These are phyloP conservation scores for Tragelaphus eurycerus DNA, from an alignment of 2,797 vertebrate genomes.

Conservation along the genomic window DNA sequence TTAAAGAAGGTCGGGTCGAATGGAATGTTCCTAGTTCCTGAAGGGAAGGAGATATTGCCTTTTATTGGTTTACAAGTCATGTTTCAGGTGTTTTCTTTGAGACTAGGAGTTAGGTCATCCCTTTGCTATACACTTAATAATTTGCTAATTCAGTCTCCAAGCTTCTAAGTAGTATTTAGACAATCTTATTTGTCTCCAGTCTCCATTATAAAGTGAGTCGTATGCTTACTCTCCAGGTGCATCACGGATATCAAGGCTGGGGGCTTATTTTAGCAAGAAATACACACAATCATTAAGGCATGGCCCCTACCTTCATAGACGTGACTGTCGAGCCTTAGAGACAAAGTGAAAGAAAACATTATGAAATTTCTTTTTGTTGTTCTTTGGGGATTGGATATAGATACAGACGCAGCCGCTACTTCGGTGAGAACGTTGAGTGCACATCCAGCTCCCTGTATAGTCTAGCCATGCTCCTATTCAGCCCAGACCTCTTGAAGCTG, in stretches of 20 bases:
- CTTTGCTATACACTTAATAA: background rate
- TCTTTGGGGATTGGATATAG: background rate
- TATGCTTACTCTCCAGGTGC: background rate
- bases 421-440: background rate
- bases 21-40: background rate
- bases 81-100: background rate
- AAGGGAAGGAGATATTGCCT: background rate
- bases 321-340: background rate
- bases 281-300: background rate
- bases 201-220: background rate
- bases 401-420: background rate
- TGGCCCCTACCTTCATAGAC: background rate
- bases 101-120: background rate
- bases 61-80: background rate
- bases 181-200: background rate
- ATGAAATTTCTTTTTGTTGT: background rate
- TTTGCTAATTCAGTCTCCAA: background rate
- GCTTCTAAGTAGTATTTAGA: background rate
- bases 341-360: background rate
- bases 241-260: background rate
- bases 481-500: background rate
- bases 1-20: background rate
- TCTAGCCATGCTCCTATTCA: rapidly evolving
- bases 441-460: background rate
- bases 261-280: background rate